Percentiles rank a stretch among this genome's conserved stretches.
Conservation (phyloP, 1,140 invertebrate species). For the Amphibalanus amphitrite region DNA sequence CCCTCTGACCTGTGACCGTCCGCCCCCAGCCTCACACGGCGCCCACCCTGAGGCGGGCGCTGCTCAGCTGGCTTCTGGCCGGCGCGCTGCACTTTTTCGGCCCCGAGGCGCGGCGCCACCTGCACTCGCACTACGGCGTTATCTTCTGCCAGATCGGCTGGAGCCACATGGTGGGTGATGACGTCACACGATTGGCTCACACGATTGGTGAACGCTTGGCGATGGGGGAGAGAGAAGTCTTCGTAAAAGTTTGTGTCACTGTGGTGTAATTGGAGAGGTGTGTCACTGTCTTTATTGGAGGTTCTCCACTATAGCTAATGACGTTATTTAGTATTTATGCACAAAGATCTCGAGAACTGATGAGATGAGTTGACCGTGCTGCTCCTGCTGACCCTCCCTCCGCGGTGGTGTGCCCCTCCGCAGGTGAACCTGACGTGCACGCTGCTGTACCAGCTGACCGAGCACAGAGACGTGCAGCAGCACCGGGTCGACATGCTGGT, state of each 20-base stretch:
- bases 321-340: background rate
- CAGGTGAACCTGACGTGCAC: background rate
- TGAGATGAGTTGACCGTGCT: no score
- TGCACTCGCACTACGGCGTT: background rate
- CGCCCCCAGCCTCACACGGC: no score
- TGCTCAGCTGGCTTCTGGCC: background rate
- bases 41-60: no score
- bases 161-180: background rate
- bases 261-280: background rate
- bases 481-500: background rate
- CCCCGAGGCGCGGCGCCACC: background rate
- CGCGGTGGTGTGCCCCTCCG: no score
- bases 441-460: background rate
- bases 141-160: background rate
- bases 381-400: no score
- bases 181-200: background rate
- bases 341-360: no score
- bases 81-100: background rate
- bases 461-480: background rate
- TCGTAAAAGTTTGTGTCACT: background rate
- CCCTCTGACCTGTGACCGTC: no score
- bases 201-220: background rate
- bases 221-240: background rate
- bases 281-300: no score
- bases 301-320: background rate